phyloP scores from a whole-genome alignment of 2,888 invertebrate species.

The Drosophila colorata region DNA sequence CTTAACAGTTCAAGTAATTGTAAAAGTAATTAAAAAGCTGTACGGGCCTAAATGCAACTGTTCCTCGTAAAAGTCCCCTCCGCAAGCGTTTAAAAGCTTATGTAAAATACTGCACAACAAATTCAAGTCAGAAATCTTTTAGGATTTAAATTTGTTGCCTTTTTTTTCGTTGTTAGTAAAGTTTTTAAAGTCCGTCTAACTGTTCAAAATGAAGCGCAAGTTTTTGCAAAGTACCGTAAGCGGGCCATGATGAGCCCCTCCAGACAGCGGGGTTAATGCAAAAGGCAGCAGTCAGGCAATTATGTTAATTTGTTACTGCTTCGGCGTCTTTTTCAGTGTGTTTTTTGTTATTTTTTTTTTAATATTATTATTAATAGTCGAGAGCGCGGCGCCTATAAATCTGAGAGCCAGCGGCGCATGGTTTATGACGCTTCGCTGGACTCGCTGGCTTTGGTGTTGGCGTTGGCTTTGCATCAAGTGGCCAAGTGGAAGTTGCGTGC shows the following conservation, averaged over 20 bases:
- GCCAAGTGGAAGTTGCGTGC: constrained; percentile 65
- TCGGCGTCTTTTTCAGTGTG: constrained; percentile 16
- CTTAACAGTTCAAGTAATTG: neutral
- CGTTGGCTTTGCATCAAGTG: constrained; percentile 26
- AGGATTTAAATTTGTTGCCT: neutral
- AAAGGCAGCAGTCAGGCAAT: constrained; percentile 48
- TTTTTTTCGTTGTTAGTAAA: constrained; percentile 18
- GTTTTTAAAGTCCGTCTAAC: constrained; percentile 39
- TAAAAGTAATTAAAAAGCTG: neutral
- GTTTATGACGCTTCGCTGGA: constrained; percentile 71
- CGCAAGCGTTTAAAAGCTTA: constrained; percentile 14
- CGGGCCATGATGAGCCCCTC: constrained; percentile 31
- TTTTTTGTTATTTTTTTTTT: constrained; percentile 23
- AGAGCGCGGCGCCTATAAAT: constrained; percentile 63
- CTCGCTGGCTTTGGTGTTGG: constrained; percentile 5
- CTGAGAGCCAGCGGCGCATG: constrained; percentile 68
- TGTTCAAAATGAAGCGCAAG: constrained; percentile 33
- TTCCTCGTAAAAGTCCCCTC: neutral
- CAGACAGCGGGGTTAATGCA: constrained; percentile 10
- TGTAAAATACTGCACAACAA: constrained; percentile 30
- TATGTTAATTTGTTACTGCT: constrained; percentile 73
- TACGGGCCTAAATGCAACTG: neutral
- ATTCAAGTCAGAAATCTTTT: constrained; percentile 20
- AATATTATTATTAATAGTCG: constrained; percentile 64
- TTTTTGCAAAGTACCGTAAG: constrained; percentile 45